phyloP scores from a whole-genome alignment of 2,888 invertebrate genomes.

The Pomacea canaliculata region DNA sequence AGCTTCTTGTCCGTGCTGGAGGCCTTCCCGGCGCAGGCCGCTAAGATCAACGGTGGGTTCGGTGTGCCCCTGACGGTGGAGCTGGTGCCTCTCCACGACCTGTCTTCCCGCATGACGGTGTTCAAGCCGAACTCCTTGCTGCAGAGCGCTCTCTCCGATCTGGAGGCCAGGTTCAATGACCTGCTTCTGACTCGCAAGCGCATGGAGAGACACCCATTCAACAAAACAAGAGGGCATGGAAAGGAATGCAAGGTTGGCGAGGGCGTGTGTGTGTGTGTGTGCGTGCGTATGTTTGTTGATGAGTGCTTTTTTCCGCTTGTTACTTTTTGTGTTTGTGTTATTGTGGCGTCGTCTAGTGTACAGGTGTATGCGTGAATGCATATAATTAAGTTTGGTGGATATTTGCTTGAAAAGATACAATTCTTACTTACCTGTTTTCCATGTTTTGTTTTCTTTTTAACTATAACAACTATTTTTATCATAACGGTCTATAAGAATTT shows the following conservation, averaged over 20 bases:
- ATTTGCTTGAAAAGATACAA: too few species aligned
- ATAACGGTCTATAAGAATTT: too few species aligned
- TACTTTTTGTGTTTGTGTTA: too few species aligned
- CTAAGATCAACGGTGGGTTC: slow-evolving; percentile 25
- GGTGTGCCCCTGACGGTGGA: slow-evolving; percentile 29
- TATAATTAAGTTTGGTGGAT: too few species aligned
- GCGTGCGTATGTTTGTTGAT: too few species aligned
- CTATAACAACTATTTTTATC: too few species aligned
- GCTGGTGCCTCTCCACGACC: slow-evolving; percentile 26
- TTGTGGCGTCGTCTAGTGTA: too few species aligned
- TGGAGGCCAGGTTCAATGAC: slow-evolving; percentile 27
- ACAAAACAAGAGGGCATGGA: slow-evolving; percentile 4
- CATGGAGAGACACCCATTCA: slow-evolving; percentile 9
- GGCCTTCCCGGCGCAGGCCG: slow-evolving; percentile 25
- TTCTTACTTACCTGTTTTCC: too few species aligned
- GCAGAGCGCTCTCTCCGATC: neutral
- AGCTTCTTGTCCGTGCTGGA: slow-evolving; percentile 27
- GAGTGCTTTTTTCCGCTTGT: too few species aligned
- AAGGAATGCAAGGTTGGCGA: slow-evolving; percentile 22
- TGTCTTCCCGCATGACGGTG: slow-evolving; percentile 27
- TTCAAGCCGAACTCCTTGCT: slow-evolving; percentile 16
- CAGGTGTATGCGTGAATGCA: too few species aligned
- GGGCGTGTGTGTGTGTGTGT: neutral
- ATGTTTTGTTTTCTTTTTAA: too few species aligned
- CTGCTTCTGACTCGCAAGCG: slow-evolving; percentile 23